Base-by-base conservation (phyloP, 2,888 invertebrate species). In the Minunthozetes semirufus region DNA sequence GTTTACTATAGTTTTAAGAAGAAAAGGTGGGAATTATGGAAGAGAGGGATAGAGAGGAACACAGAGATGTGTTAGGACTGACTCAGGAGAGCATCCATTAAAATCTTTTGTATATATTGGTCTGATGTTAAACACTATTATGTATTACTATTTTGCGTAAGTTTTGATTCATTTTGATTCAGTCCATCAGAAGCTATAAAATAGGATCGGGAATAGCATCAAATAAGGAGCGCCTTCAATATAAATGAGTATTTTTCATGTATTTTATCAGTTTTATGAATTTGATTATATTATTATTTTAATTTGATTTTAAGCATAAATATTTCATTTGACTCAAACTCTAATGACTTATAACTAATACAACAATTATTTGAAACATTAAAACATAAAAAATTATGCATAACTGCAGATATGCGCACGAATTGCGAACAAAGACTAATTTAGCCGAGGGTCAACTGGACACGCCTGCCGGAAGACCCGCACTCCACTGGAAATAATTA, bases 381-480 rank as follows among this genome's bases (percentile, higher is more conserved):
- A 68, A 15, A 66, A n/a, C 0, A 68, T 42, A 68, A 68, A 15
- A 66, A n/a, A 66, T 68, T 68, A 68, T 68, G 68, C 68, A 68
- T 68, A 68, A 68, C 68, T 68, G 33, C 22, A 68, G 46, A 68
- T 42, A 33, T 61, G 68, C 22, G 38, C 68, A 68, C 68, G 68
- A 68, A 68, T 68, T 68, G 17, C 63, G 38, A 68, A 68, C 68
- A 68, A 68, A 68, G 68, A 19, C 68, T 68, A 38, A 68, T 68
- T 68, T 68, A 68, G 68, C 13, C 13, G 68, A 63, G 68, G 68
- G 68, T 68, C 68, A 68, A 42, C 22, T 68, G 22, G 61, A 27
- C 29, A 68, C 68, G 68, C 68, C 68, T 68, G 68, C 68, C 68
- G 68, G 68, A 68, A 68, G 68, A 46, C 19, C 63, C 38, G 46